These are phyloP conservation scores for Rhagologus leucostigma DNA, from an alignment of 2,113 vertebrate genomes.

Conservation along the genomic window DNA sequence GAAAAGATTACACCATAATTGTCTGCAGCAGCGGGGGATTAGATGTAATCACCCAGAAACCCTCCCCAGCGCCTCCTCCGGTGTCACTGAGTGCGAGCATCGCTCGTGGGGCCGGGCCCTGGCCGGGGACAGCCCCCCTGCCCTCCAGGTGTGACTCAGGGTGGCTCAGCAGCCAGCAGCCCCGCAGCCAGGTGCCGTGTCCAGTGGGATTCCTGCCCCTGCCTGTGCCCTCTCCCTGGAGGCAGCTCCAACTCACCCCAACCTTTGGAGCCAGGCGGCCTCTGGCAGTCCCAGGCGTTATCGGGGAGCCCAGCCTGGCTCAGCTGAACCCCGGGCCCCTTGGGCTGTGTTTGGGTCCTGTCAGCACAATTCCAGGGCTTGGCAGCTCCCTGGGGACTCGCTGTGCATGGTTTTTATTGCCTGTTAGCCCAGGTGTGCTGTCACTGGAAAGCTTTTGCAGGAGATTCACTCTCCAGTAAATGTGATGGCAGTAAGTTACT, in stretches of 20 bases:
- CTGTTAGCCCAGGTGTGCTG: not conserved
- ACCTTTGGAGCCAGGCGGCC: not conserved
- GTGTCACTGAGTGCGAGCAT: not conserved
- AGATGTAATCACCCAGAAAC: not conserved
- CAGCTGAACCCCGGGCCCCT: not conserved
- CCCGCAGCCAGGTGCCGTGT: fast-evolving
- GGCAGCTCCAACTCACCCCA: not conserved
- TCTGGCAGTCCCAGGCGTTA: fast-evolving
- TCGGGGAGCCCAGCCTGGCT: not conserved
- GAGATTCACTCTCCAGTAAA: not conserved
- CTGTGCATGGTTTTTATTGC: fast-evolving
- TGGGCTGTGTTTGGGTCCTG: not conserved
- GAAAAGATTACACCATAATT: not conserved
- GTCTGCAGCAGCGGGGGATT: not conserved
- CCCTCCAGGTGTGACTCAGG: not conserved
- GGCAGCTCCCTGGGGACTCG: not conserved
- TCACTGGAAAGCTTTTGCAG: not conserved
- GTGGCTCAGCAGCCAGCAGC: not conserved
- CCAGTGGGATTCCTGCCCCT: fast-evolving
- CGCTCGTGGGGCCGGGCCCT: not conserved
- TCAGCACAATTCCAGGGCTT: not conserved
- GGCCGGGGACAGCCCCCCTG: not conserved
- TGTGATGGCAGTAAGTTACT: not conserved
- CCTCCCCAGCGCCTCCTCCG: not conserved
- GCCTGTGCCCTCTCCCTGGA: fast-evolving